These are phyloP conservation scores for Isichthys henryi DNA, from an alignment of 2,113 vertebrate genomes.

Conservation along the genomic window DNA sequence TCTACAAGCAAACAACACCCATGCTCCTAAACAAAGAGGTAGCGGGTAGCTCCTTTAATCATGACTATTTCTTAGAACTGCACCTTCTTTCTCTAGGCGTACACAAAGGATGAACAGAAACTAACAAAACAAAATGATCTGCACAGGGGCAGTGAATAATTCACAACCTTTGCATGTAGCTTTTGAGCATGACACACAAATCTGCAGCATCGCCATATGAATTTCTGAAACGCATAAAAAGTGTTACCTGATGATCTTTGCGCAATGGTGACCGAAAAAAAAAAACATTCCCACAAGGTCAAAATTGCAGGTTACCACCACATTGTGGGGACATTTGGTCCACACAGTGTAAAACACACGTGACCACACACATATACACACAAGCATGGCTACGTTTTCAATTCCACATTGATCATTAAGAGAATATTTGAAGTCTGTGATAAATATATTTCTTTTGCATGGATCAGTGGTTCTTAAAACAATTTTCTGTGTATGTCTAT, in stretches of 20 bases:
- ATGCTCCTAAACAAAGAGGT: background rate
- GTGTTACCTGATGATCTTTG: background rate
- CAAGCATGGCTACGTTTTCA: no score
- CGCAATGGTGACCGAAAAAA: background rate
- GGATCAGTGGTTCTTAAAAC: no score
- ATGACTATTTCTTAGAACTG: background rate
- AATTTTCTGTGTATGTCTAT: no score
- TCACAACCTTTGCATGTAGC: no score
- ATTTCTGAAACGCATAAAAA: background rate
- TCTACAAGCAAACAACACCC: background rate
- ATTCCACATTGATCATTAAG: no score
- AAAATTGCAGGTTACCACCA: background rate
- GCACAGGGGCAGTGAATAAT: background rate
- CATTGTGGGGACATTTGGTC: background rate
- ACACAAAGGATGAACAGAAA: background rate
- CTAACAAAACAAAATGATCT: background rate
- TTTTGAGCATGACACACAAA: no score
- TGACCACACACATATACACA: no score
- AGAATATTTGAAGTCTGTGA: no score
- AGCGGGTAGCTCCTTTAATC: background rate
- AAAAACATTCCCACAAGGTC: no score
- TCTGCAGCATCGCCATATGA: background rate
- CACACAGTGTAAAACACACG: background rate
- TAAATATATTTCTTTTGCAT: no score
- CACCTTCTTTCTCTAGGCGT: background rate